Evolutionary conservation across 1,140 invertebrate genomes (phyloP), one percentile per base, ranked within the genome.

Genomic region (Latrodectus geometricus): DNA sequence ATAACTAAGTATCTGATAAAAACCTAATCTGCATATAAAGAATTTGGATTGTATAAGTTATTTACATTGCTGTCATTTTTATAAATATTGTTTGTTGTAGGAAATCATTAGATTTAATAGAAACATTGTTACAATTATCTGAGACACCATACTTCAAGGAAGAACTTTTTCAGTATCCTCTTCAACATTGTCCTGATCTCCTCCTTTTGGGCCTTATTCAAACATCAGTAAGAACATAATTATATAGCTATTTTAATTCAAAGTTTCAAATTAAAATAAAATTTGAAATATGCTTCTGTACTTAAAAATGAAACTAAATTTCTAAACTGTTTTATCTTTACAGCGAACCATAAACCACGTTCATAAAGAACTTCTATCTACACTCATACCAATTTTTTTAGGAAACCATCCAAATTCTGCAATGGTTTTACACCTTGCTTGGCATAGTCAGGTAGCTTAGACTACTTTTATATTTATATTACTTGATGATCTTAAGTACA

Each of bases 321-420:
- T 70, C 48, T 86, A n/a, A n/a, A n/a, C 35, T 35, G 1, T 35
- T 35, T 1, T 54, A 87, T 77, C 23, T 82, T 88, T 89, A 77
- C 89, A 92, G 91, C 89, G 89, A 9, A 88, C 90, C 21, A 91
- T 91, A 89, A 92, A 91, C 86, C 90, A 89, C 11, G 77, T 92
- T 54, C 91, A 91, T 79, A 96, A 97, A 91, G 97, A 99, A 90
- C 90, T 98, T 65, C 93, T 98, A 50, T 94, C 94, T 70, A 95
- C 93, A 66, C 90, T 98, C 12, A 96, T 99, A 90, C 96, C 97
- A 4, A 95, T 97, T 79, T 99, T 99, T 91, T 92, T 99, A 17
- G 95, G 95, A 15, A 98, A 97, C 92, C 97, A 99, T 93, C 96
- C 96, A 1, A 99, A 99, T 91, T 96, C 96, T 75, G 96, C 94